Evolutionary conservation across 2,113 vertebrate species (phyloP).

Genomic region (Hystrix cristata): DNA sequence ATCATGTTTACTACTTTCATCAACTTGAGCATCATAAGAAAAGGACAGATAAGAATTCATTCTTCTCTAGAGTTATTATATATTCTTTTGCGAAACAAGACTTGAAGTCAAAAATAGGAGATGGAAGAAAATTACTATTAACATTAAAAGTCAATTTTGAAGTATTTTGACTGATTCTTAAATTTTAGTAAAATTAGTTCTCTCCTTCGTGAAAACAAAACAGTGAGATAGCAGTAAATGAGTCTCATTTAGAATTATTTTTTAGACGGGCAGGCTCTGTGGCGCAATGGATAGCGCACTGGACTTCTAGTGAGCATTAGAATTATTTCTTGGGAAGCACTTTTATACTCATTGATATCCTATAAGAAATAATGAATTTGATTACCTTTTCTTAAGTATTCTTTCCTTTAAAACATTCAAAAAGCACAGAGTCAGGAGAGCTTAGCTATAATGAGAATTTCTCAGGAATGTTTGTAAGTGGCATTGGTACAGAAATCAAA

Average conservation of each 20-base stretch:
- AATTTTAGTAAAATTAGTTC: background rate
- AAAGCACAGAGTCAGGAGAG: background rate
- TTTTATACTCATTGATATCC: background rate
- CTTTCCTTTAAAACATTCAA: conserved; percentile 7
- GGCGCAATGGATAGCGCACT: too few species aligned
- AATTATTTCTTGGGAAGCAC: background rate
- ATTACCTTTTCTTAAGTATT: conserved; percentile 18
- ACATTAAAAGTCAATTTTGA: conserved; percentile 24
- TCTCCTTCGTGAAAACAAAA: background rate
- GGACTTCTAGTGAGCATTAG: background rate
- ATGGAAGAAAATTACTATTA: background rate
- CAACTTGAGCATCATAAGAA: conserved; percentile 5
- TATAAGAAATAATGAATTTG: background rate
- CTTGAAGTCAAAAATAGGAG: background rate
- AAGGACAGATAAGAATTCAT: background rate
- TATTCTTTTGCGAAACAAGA: background rate
- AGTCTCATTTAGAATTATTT: background rate
- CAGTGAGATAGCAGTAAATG: background rate
- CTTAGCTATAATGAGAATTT: background rate
- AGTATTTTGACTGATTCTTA: background rate
- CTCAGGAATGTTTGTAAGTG: background rate
- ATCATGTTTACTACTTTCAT: background rate
- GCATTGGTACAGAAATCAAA: background rate
- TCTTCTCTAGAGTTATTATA: background rate
- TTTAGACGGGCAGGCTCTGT: background rate